phyloP scores from a whole-genome alignment of 2,888 invertebrate species.

The Ptilodon capucinus region DNA sequence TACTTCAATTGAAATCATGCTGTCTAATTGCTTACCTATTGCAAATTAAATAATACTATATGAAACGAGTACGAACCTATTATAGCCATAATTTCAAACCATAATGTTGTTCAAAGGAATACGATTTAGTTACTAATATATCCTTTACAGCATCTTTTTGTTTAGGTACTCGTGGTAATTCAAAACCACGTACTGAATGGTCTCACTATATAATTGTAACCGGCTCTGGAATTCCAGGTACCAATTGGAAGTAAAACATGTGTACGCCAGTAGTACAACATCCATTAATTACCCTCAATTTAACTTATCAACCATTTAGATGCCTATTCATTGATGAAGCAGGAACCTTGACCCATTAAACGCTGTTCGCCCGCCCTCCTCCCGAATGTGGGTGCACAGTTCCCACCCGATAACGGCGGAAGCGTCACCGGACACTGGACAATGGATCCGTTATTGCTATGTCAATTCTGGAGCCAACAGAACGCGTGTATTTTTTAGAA shows the following conservation, averaged over 20 bases:
- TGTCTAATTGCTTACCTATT: no score
- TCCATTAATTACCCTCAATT: conserved; percentile 54
- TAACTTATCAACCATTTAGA: conserved; percentile 40
- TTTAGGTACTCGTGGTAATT: not conserved
- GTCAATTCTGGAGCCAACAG: conserved; percentile 49
- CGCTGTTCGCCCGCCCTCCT: conserved; percentile 56
- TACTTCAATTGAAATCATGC: no score
- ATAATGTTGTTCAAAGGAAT: conserved; percentile 29
- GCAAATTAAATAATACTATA: no score
- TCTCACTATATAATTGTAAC: not conserved
- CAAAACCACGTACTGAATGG: not conserved
- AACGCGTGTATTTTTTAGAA: conserved; percentile 34
- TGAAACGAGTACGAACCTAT: no score
- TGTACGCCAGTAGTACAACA: conserved; percentile 24
- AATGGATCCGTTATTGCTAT: conserved; percentile 70
- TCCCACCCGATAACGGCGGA: conserved; percentile 71
- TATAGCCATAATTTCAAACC: no score
- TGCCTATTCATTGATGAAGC: conserved; percentile 51
- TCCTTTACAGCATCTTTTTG: not conserved
- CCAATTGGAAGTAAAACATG: not conserved
- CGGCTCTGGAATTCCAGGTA: not conserved
- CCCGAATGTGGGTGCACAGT: conserved; percentile 52
- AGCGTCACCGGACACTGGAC: conserved; percentile 66
- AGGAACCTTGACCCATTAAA: conserved; percentile 73
- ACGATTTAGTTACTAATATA: conserved; percentile 6